A percentile compares a stretch with the other conserved stretches of the same genome.
Evolutionary conservation across 37 sponge, comb jelly and placozoan genomes (phyloP).

Genomic region (Haliclona indistincta): DNA sequence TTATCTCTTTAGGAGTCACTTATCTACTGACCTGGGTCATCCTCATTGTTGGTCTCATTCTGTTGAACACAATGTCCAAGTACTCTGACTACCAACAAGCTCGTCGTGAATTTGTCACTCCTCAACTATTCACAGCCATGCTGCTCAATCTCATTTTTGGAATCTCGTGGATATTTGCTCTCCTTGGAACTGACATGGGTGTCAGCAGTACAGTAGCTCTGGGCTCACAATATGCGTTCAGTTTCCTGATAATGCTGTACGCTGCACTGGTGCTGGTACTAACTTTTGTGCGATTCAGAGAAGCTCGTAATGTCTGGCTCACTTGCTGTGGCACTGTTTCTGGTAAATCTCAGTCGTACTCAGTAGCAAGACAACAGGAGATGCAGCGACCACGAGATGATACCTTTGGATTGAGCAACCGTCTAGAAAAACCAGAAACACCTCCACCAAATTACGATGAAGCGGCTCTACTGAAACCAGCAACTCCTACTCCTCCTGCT

Average conservation of each 20-base stretch:
- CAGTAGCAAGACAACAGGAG: too few relatives aligned
- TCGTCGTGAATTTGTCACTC: background rate
- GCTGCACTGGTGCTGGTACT: background rate
- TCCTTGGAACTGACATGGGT: background rate
- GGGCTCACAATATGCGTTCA: background rate
- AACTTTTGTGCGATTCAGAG: background rate
- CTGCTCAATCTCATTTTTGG: background rate
- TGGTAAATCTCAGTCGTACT: too few relatives aligned
- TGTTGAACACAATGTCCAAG: background rate
- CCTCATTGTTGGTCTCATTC: background rate
- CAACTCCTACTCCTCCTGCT: too few relatives aligned
- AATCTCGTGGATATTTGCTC: conserved; percentile 1
- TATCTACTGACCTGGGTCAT: background rate
- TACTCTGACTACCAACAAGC: background rate
- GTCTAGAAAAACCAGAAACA: too few relatives aligned
- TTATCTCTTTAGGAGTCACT: conserved; percentile 22
- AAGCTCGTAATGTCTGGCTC: background rate
- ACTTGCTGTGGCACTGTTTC: background rate
- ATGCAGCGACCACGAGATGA: too few relatives aligned
- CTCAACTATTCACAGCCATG: background rate
- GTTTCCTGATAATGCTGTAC: background rate
- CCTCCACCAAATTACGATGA: too few relatives aligned
- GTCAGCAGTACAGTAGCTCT: background rate
- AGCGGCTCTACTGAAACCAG: too few relatives aligned
- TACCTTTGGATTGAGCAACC: too few relatives aligned